These are phyloP conservation scores for Trissonchulus latispiculum DNA, from an alignment of 2,888 invertebrate genomes.

Conservation along the genomic window DNA sequence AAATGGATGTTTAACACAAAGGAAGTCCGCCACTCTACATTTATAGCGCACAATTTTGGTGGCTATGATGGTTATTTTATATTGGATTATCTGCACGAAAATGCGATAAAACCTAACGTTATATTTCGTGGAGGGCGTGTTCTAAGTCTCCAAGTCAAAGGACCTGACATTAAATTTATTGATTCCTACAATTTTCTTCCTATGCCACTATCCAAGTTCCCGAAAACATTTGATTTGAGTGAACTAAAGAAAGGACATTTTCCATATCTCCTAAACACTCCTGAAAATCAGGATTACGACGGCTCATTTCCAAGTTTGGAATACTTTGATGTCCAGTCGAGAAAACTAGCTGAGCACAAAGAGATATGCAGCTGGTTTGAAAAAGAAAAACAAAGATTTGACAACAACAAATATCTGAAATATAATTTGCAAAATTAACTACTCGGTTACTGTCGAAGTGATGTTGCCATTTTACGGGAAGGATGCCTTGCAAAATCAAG, in stretches of 20 bases:
- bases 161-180: constrained; percentile 1
- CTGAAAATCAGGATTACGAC: neutral
- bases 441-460: neutral
- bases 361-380: neutral
- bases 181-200: too few species aligned
- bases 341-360: too few species aligned
- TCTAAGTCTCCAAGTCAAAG: too few species aligned
- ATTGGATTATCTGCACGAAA: too few species aligned
- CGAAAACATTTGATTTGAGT: constrained; percentile 4
- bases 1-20: too few species aligned
- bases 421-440: neutral
- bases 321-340: neutral
- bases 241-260: too few species aligned
- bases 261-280: neutral
- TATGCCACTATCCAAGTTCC: neutral
- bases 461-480: neutral
- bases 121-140: too few species aligned
- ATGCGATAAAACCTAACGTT: too few species aligned
- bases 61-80: too few species aligned
- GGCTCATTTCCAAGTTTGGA: neutral
- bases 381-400: neutral
- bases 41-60: too few species aligned
- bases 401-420: neutral
- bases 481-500: neutral
- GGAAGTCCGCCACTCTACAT: too few species aligned